Evolutionary conservation across 1,140 invertebrate species (phyloP).

Genomic region (Monomorium pharaonis): DNA sequence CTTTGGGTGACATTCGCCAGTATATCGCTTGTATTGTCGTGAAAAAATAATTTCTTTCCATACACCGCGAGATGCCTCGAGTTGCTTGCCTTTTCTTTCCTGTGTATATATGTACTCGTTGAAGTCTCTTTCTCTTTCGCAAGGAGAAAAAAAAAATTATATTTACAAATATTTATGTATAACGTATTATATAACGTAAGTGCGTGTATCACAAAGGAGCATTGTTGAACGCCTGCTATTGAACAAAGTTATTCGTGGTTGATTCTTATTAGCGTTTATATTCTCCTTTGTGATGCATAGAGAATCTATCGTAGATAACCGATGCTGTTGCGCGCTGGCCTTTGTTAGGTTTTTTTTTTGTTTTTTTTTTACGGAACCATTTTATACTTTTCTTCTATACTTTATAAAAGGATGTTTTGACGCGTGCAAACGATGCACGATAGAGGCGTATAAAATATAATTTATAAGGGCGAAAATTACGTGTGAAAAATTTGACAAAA

Average conservation of each 20-base stretch:
- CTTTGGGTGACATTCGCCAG: background rate
- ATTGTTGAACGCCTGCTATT: background rate
- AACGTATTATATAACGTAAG: too few species aligned
- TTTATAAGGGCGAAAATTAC: background rate
- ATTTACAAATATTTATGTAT: constrained; percentile 32
- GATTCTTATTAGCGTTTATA: constrained; percentile 40
- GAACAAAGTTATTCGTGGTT: constrained; percentile 2
- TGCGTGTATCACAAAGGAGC: background rate
- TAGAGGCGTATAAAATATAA: background rate
- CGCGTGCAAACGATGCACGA: too few species aligned
- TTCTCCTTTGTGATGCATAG: constrained; percentile 17
- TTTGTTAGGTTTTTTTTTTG: too few species aligned
- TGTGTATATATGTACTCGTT: too few species aligned
- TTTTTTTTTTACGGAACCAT: background rate
- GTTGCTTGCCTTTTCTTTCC: background rate
- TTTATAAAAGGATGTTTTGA: background rate
- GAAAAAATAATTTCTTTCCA: too few species aligned
- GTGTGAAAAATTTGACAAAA: background rate
- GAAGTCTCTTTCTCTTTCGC: background rate
- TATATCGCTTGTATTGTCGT: background rate
- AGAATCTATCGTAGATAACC: constrained; percentile 12
- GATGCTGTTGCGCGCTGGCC: background rate
- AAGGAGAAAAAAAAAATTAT: background rate
- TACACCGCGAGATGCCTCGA: background rate
- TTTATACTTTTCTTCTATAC: background rate